Conservation (phyloP, 2,797 vertebrate species). For the Setipinna tenuifilis region DNA sequence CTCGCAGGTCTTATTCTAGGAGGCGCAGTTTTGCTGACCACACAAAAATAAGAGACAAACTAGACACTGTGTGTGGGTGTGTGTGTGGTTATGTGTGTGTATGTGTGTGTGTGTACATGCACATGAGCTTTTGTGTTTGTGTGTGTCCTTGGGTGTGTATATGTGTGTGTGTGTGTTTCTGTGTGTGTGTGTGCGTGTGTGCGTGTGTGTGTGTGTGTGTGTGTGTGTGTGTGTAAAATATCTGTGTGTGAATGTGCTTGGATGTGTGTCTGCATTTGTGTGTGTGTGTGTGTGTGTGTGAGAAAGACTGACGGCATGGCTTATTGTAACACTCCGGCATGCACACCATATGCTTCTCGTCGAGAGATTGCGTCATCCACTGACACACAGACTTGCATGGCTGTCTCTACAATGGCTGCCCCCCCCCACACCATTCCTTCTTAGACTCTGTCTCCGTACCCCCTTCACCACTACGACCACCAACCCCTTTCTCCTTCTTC, state of each 20-base stretch:
- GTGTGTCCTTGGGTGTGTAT: background rate
- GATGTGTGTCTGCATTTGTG: background rate
- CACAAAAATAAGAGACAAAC: background rate
- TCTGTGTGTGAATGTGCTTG: background rate
- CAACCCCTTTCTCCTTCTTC: background rate
- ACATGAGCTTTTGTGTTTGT: background rate
- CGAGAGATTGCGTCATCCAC: slow-evolving; percentile 10
- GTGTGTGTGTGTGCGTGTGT: slow-evolving; percentile 10
- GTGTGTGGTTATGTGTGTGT: slow-evolving; percentile 11
- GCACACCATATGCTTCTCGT: slow-evolving; percentile 56
- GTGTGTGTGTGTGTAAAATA: background rate
- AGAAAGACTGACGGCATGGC: background rate
- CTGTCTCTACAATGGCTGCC: background rate
- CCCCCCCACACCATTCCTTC: background rate
- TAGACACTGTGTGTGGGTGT: background rate
- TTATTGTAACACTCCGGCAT: slow-evolving; percentile 41
- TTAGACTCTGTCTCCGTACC: background rate
- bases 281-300: background rate
- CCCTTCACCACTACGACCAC: too few species aligned
- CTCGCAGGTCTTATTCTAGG: background rate
- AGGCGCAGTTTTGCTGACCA: slow-evolving; percentile 19
- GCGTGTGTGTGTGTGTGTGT: background rate
- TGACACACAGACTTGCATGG: background rate
- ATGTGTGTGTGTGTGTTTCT: too few species aligned
- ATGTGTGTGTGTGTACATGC: background rate